Evolutionary conservation across 2,888 invertebrate genomes (phyloP), one percentile per base, ranked within the genome.

Genomic region (Syrista parreyssii): DNA sequence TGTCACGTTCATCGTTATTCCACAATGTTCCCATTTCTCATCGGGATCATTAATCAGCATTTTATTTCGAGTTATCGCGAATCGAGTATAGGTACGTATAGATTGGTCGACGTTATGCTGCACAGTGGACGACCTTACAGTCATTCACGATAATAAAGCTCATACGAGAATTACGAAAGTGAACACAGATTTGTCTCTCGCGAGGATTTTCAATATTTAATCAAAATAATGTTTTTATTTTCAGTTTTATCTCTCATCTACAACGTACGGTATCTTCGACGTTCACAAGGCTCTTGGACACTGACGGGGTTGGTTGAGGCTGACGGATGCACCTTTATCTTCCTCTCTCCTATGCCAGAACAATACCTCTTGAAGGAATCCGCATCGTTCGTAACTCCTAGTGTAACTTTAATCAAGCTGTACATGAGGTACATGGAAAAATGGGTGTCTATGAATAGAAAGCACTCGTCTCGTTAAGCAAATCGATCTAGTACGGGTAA

Each of bases 291-390:
- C 36, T 36, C 36, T 12, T 36, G 36, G 36, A 36, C 12, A 55
- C 55, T 55, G 55, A 23, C 9, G 23, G 23, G 23, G 2, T 23
- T 23, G 9, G 23, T 55, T n/a, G n/a, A n/a, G n/a, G n/a, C n/a
- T n/a, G n/a, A 23, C 9, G 55, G 55, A 55, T 23, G 23, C 2
- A 3, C 40, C 73, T 78, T 68, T 35, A 73, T 74, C 68, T 74
- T n/a, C 32, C 75, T 33, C 75, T 40, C 30, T 81, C 12, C 35
- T 71, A 76, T 73, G 32, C 32, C 68, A 73, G 33, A 74, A 55
- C 23, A 9, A 55, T 55, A 9, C 55, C 23, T 55, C 23, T 55
- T 55, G 9, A 23, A 55, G 23, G 23, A 55, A 55, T 55, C 23
- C 55, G 6, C 23, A 55, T 23, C 55, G 55, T 55, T 9, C 55